phyloP scores from a whole-genome alignment of 2,888 invertebrate species.

The Galeopsomyia nigrocyanea region DNA sequence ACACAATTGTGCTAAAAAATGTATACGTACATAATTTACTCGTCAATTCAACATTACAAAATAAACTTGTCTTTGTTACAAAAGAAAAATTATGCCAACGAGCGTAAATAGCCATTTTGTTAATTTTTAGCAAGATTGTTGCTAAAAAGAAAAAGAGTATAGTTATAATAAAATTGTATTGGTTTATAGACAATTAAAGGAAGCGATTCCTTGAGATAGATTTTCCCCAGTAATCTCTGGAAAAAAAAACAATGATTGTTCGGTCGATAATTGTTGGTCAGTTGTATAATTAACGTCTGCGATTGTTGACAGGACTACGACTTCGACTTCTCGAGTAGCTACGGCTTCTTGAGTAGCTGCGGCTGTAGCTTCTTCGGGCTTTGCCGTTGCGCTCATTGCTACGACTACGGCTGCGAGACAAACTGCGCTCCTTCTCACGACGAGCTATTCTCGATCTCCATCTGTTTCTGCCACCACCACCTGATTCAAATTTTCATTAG shows the following conservation, averaged over 20 bases:
- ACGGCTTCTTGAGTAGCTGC: slow-evolving; percentile 66
- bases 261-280: neutral
- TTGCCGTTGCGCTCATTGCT: slow-evolving; percentile 65
- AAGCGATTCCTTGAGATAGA: no score
- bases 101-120: slow-evolving; percentile 38
- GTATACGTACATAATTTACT: slow-evolving; percentile 10
- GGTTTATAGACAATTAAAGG: slow-evolving; percentile 27
- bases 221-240: slow-evolving; percentile 62
- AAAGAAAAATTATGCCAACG: slow-evolving; percentile 35
- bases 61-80: slow-evolving; percentile 36
- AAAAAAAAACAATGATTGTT: slow-evolving; percentile 50
- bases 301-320: slow-evolving; percentile 60
- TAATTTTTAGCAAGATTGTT: slow-evolving; percentile 11
- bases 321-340: slow-evolving; percentile 65
- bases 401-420: slow-evolving; percentile 64
- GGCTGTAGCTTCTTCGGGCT: slow-evolving; percentile 63
- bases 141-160: slow-evolving; percentile 13
- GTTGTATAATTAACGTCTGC: slow-evolving; percentile 40
- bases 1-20: slow-evolving; percentile 46
- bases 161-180: neutral
- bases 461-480: slow-evolving; percentile 65
- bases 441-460: slow-evolving; percentile 63
- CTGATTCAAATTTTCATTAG: slow-evolving; percentile 9
- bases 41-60: slow-evolving; percentile 17
- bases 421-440: slow-evolving; percentile 64